These are phyloP conservation scores for Paguma larvata DNA, from an alignment of 2,797 vertebrate species.

Conservation along the genomic window DNA sequence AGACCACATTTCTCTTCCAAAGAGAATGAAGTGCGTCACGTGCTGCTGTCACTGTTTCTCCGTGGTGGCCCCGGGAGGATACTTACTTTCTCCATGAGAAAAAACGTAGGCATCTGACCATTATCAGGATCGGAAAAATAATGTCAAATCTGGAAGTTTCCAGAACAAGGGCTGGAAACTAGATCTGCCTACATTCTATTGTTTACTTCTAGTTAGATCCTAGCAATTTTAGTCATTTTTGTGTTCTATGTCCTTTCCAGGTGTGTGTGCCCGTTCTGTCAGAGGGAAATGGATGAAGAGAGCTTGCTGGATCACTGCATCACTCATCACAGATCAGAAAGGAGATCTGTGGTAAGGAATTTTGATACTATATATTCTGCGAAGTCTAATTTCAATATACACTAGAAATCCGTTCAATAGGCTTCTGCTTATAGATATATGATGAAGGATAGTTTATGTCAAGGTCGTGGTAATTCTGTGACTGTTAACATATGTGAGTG, in stretches of 20 bases:
- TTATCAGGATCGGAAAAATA: background rate
- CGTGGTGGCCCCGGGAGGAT: background rate
- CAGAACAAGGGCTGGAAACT: background rate
- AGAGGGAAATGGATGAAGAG: constrained; percentile 79
- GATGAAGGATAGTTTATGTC: constrained; percentile 7
- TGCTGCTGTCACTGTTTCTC: background rate
- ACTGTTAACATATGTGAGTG: background rate
- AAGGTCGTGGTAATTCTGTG: background rate
- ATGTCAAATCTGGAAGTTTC: background rate
- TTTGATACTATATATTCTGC: background rate
- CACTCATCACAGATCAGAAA: constrained; percentile 83
- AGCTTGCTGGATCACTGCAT: constrained; percentile 83
- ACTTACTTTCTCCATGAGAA: background rate
- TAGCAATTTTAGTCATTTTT: background rate
- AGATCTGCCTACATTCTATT: background rate
- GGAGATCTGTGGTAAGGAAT: constrained; percentile 80
- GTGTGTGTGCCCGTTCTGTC: constrained; percentile 86
- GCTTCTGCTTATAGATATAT: background rate
- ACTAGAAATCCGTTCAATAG: background rate
- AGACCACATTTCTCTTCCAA: background rate
- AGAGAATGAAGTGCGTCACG: background rate
- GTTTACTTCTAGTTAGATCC: background rate
- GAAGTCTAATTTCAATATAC: background rate
- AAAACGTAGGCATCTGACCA: background rate
- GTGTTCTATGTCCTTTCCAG: constrained; percentile 64